Conservation (phyloP, 2,888 invertebrate species). For the Pachliopta kotzebuea region DNA sequence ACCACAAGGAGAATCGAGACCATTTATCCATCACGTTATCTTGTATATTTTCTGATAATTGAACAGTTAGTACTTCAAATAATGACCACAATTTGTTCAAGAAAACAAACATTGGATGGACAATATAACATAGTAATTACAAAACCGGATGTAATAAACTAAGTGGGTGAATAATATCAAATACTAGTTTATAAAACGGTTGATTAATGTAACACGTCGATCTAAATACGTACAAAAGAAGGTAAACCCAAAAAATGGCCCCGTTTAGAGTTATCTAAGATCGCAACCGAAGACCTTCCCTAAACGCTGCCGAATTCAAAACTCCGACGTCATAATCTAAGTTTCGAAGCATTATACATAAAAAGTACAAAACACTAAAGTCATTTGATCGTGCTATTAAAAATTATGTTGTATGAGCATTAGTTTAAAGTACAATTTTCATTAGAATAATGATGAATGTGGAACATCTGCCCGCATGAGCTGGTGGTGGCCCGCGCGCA, state of each 20-base stretch:
- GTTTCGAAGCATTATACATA: conserved; percentile 44
- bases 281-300: conserved; percentile 59
- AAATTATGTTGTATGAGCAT: conserved; percentile 35
- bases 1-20: too few relatives aligned
- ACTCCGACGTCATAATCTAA: conserved; percentile 75
- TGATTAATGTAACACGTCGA: conserved; percentile 67
- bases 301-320: conserved; percentile 69
- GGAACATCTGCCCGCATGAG: conserved; percentile 70
- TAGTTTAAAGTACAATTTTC: conserved; percentile 39
- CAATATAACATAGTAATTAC: conserved; percentile 58
- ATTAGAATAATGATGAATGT: conserved; percentile 30
- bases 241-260: conserved; percentile 69
- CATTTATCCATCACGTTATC: background rate
- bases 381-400: conserved; percentile 29
- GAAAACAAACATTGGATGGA: background rate
- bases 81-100: background rate
- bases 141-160: conserved; percentile 64
- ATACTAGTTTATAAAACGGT: conserved; percentile 49
- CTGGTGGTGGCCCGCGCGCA: conserved; percentile 67
- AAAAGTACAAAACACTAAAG: conserved; percentile 39
- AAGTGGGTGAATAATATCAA: conserved; percentile 51
- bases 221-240: conserved; percentile 56
- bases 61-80: background rate
- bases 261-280: conserved; percentile 70
- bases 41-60: background rate